Evolutionary conservation across 2,113 vertebrate genomes (phyloP), one percentile per base, ranked within the genome.

Genomic region (Psephotus haematonotus): DNA sequence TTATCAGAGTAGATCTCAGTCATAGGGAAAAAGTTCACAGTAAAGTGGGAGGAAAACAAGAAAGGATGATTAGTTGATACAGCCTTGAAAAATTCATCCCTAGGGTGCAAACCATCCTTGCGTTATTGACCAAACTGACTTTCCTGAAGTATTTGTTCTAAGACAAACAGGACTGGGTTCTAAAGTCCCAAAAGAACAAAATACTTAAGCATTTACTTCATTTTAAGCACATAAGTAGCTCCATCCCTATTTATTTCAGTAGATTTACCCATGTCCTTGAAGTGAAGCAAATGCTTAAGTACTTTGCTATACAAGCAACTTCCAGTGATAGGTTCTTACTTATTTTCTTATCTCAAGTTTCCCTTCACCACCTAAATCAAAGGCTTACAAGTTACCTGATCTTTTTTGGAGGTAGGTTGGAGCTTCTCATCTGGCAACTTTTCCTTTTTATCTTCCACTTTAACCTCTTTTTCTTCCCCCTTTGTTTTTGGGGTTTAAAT

Each of bases 391-490:
- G 83, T 98, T 98, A 98, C 98, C 98, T 98, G 98, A 86, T 98
- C 96, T 93, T 97, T 98, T 97, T 79, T 90, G 97, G 96, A 98
- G 92, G 96, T 49, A 72, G 97, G 62, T 33, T 55, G 94, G 17
- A 88, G 76, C 85, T 98, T 98, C 87, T 98, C 97, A 77, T 98
- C 97, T 74, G 96, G 97, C 78, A 97, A 77, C 68, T 97, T 98
- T 95, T 94, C 97, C 93, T 94, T 98, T 95, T 97, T 98, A 98
- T 90, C 89, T 96, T 98, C 98, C 74, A 74, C 93, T 96, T 96
- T 98, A 90, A 79, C 78, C 94, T 96, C 96, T 93, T 96, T 98
- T 87, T 98, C 98, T 98, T 98, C 98, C 96, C 92, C 98, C 98
- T 98, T 98, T 92, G 68, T 78, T 94, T 96, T 94, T 84, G 68